phyloP scores from a whole-genome alignment of 2,888 invertebrate species.

The Acleris holmiana region DNA sequence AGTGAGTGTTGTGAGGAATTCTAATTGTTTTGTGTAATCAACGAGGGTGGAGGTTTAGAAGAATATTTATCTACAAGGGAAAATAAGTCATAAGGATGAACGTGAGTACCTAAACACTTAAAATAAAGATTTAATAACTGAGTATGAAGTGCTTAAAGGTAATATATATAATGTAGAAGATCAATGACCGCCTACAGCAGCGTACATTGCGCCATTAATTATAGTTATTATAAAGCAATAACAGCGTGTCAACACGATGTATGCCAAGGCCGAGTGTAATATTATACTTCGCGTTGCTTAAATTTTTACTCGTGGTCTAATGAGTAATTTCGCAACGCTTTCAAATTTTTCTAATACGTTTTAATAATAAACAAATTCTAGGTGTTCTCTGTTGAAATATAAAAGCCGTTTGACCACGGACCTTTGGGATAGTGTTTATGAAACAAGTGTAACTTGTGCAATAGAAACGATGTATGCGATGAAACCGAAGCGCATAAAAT shows the following conservation, averaged over 20 bases:
- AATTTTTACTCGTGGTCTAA: slow-evolving; percentile 35
- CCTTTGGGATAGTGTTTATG: slow-evolving; percentile 24
- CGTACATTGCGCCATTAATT: slow-evolving; percentile 47
- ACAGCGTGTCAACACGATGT: slow-evolving; percentile 40
- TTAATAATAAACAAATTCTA: slow-evolving; percentile 29
- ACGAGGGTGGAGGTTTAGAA: slow-evolving; percentile 21
- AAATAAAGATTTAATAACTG: neutral
- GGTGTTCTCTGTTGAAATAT: slow-evolving; percentile 24
- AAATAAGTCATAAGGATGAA: slow-evolving; percentile 66
- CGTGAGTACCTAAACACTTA: slow-evolving; percentile 56
- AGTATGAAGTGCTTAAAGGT: neutral
- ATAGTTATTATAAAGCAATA: slow-evolving; percentile 44
- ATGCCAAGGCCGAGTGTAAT: slow-evolving; percentile 51
- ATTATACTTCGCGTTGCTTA: slow-evolving; percentile 38
- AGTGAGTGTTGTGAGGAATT: slow-evolving; percentile 38
- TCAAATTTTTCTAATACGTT: slow-evolving; percentile 27
- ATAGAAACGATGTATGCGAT: slow-evolving; percentile 12
- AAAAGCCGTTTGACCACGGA: slow-evolving; percentile 15
- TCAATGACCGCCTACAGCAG: slow-evolving; percentile 41
- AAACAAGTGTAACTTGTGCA: slow-evolving; percentile 31
- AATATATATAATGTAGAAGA: slow-evolving; percentile 23
- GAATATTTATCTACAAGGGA: slow-evolving; percentile 43
- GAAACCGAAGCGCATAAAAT: slow-evolving; percentile 20
- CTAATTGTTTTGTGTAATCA: slow-evolving; percentile 32
- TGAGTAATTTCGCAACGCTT: slow-evolving; percentile 32